Evolutionary conservation across 1,140 invertebrate species (phyloP).

Genomic region (Zaprionus inermis): DNA sequence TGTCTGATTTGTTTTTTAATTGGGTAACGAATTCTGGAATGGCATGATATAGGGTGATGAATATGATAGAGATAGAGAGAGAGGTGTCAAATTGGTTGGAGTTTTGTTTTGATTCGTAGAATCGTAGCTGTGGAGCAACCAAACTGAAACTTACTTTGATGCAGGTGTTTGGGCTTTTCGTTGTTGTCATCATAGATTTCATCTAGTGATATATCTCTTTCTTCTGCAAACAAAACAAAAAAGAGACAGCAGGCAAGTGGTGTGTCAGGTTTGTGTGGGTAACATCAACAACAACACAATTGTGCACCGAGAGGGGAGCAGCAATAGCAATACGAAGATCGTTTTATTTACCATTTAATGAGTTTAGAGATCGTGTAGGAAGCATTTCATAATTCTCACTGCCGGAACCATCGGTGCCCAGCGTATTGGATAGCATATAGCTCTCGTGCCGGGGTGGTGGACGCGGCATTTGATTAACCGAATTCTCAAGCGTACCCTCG

Average conservation of each 20-base stretch:
- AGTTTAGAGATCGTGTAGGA: constrained; percentile 85
- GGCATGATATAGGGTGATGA: background rate
- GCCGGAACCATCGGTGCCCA: constrained; percentile 85
- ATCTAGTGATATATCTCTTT: constrained; percentile 85
- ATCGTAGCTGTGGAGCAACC: background rate
- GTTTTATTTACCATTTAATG: constrained; percentile 83
- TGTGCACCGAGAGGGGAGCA: constrained; percentile 3
- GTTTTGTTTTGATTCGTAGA: background rate
- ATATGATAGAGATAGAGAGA: constrained; percentile 2
- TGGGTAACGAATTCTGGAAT: background rate
- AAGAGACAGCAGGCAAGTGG: background rate
- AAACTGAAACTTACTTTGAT: constrained; percentile 80
- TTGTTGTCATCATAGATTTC: constrained; percentile 88
- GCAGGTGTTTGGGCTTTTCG: constrained; percentile 82
- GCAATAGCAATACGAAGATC: background rate
- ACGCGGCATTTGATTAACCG: constrained; percentile 87
- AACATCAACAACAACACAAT: background rate
- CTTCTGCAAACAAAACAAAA: constrained; percentile 59
- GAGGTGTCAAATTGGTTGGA: constrained; percentile 7
- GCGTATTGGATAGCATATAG: constrained; percentile 85
- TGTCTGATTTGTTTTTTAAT: background rate
- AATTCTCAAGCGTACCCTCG: constrained; percentile 89
- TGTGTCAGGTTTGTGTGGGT: background rate
- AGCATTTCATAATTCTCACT: constrained; percentile 94
- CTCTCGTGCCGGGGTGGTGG: constrained; percentile 89